A percentile compares a stretch with the other conserved stretches of the same genome.
Conservation (phyloP, 92 coral and sea anemone genomes). For the Micromussa lordhowensis region DNA sequence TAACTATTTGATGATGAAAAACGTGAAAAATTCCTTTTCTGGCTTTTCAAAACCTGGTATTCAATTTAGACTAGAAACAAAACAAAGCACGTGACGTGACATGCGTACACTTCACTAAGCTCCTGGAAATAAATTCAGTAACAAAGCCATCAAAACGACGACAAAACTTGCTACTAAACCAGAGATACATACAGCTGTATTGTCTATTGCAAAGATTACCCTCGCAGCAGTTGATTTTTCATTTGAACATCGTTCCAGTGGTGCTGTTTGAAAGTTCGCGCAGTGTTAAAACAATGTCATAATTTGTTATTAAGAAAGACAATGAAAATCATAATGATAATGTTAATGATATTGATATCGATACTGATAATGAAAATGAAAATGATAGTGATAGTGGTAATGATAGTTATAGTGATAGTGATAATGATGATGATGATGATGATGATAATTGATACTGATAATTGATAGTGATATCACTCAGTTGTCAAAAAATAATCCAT, state of each 20-base stretch:
- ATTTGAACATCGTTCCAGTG: not conserved
- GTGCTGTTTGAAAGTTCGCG: not conserved
- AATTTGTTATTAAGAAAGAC: too few species aligned
- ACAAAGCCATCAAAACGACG: not conserved
- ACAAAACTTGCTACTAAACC: not conserved
- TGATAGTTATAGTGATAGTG: too few species aligned
- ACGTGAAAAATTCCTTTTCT: too few species aligned
- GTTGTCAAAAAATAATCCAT: too few species aligned
- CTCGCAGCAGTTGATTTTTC: not conserved
- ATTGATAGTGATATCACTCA: too few species aligned
- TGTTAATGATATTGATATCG: too few species aligned
- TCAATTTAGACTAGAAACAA: not conserved
- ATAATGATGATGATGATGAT: too few species aligned
- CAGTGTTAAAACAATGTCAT: not conserved
- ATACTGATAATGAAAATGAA: too few species aligned
- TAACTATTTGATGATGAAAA: too few species aligned
- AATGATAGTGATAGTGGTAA: too few species aligned
- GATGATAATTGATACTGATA: too few species aligned
- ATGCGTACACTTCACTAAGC: not conserved
- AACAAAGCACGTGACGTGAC: not conserved
- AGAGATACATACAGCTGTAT: not conserved
- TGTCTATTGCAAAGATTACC: not conserved
- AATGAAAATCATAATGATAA: too few species aligned
- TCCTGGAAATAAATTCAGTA: not conserved
- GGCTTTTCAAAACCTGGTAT: not conserved